phyloP scores from a whole-genome alignment of 1,140 invertebrate species.

The Panonychus citri region DNA sequence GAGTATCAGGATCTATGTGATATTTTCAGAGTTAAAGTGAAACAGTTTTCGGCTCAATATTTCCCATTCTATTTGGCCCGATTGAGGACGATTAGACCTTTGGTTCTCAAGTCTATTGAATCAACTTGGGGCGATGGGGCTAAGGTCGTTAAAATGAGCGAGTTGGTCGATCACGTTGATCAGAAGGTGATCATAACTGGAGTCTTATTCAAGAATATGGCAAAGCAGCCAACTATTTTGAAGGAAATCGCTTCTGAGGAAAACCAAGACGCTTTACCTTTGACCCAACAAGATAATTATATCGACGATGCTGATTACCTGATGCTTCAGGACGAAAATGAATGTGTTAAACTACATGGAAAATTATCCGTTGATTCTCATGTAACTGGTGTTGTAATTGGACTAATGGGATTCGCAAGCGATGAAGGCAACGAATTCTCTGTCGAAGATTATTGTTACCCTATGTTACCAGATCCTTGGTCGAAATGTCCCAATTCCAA shows the following conservation, averaged over 20 bases:
- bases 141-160: neutral
- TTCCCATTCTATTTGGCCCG: conserved; percentile 53
- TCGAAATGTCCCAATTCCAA: conserved; percentile 12
- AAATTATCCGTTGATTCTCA: conserved; percentile 20
- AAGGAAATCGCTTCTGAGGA: conserved; percentile 57
- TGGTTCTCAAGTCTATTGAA: conserved; percentile 19
- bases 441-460: conserved; percentile 47
- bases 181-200: conserved; percentile 46
- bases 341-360: conserved; percentile 52
- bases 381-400: conserved; percentile 34
- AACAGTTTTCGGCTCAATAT: conserved; percentile 54
- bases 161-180: conserved; percentile 19
- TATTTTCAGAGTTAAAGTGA: conserved; percentile 31
- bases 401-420: conserved; percentile 38
- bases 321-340: conserved; percentile 72
- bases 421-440: conserved; percentile 34
- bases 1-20: conserved; percentile 27
- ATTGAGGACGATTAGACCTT: conserved; percentile 35
- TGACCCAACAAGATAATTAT: conserved; percentile 34
- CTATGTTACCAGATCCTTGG: neutral
- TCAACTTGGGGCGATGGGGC: conserved; percentile 25
- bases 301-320: conserved; percentile 46
- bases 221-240: conserved; percentile 70
- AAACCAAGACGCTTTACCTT: conserved; percentile 36
- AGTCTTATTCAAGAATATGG: conserved; percentile 74